Conservation (phyloP, 23 tunicate genomes). For the Phallusia fumigata region DNA sequence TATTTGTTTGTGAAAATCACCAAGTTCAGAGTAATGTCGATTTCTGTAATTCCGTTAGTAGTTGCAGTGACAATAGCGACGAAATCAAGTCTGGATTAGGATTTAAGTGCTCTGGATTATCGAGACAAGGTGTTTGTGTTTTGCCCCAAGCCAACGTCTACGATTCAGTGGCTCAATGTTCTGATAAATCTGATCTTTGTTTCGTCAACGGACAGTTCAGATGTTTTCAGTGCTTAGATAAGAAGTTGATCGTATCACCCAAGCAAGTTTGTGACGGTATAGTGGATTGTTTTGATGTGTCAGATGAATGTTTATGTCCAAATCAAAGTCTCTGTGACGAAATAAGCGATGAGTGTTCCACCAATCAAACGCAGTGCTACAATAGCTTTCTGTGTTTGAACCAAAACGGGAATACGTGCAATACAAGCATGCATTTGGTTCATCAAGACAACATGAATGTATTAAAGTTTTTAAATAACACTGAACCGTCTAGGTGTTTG, state of each 20-base stretch:
- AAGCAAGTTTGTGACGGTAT: conserved; percentile 10
- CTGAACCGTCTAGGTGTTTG: too few species aligned
- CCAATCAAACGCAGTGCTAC: neutral
- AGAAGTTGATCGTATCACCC: neutral
- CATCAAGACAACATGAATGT: neutral
- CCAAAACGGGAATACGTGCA: neutral
- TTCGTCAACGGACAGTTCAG: neutral
- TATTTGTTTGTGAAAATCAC: neutral
- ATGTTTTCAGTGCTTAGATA: neutral
- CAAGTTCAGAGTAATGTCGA: neutral
- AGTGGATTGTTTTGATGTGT: conserved; percentile 1
- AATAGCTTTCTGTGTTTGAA: neutral
- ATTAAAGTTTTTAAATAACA: too few species aligned
- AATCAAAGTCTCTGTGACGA: neutral
- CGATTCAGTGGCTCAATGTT: conserved; percentile 15
- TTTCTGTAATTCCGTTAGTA: neutral
- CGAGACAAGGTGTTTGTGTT: conserved; percentile 6
- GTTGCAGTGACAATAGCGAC: neutral
- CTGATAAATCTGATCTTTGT: conserved; percentile 4
- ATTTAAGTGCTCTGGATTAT: neutral
- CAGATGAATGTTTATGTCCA: conserved; percentile 5
- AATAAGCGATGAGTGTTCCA: neutral
- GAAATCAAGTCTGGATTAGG: neutral
- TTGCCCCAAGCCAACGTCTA: conserved; percentile 9
- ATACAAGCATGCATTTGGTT: neutral